phyloP scores from a whole-genome alignment of 2,113 vertebrate species.

The Ranitomeya imitator region DNA sequence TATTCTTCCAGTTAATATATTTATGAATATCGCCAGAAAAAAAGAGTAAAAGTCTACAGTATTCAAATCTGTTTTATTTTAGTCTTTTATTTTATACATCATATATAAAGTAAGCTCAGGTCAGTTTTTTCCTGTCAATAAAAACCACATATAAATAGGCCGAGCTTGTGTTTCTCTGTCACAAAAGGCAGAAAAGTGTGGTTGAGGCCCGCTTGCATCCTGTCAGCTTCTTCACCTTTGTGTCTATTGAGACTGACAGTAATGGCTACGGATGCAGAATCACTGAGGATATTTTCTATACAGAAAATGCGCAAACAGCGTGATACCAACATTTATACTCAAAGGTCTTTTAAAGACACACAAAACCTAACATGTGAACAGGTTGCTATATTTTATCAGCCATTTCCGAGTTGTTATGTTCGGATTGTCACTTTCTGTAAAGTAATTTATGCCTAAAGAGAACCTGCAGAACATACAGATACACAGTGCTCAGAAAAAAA shows the following conservation, averaged over 20 bases:
- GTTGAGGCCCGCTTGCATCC: background rate
- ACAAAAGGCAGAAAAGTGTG: slow-evolving; percentile 28
- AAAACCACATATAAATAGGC: background rate
- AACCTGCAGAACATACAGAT: no score
- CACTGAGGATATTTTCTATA: slow-evolving; percentile 14
- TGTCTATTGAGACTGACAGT: slow-evolving; percentile 9
- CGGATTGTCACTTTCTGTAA: background rate
- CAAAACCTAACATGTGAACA: background rate
- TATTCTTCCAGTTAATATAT: no score
- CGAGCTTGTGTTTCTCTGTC: background rate
- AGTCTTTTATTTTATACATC: background rate
- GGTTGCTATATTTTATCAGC: background rate
- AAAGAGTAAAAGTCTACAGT: no score
- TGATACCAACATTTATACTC: background rate
- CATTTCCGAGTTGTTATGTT: background rate
- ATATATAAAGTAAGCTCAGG: background rate
- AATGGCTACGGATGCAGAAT: background rate
- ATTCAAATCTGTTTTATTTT: background rate
- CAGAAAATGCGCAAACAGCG: background rate
- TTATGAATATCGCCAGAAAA: no score
- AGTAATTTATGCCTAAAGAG: no score
- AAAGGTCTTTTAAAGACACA: background rate
- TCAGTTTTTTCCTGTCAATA: background rate
- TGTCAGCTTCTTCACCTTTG: slow-evolving; percentile 33
- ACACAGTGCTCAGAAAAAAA: no score